These are phyloP conservation scores for Entomobrya proxima DNA, from an alignment of 2,888 invertebrate genomes.

Conservation along the genomic window DNA sequence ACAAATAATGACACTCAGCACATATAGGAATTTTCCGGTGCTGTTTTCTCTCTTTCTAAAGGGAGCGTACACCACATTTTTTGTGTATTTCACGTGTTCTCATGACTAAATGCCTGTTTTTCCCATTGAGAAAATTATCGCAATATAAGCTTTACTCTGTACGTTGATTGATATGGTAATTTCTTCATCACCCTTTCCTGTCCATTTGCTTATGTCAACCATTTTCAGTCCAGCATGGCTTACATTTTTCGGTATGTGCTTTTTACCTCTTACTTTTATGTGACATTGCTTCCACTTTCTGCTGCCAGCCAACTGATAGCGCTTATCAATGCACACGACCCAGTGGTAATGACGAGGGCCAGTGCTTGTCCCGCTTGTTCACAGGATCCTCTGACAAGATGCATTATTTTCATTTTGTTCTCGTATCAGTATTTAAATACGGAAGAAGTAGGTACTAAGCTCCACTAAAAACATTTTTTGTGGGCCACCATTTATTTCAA, in stretches of 20 bases:
- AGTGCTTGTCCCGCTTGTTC: slow-evolving; percentile 24
- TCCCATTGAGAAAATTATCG: slow-evolving; percentile 47
- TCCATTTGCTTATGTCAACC: slow-evolving; percentile 21
- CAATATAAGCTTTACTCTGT: slow-evolving; percentile 64
- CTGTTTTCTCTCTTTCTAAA: not conserved
- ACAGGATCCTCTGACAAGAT: slow-evolving; percentile 43
- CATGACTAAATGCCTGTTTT: slow-evolving; percentile 18
- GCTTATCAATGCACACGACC: slow-evolving; percentile 53
- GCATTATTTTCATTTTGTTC: slow-evolving; percentile 9
- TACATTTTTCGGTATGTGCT: too few species aligned
- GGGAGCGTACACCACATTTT: not conserved
- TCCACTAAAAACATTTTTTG: too few species aligned
- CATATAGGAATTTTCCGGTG: too few species aligned
- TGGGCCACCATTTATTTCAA: not conserved
- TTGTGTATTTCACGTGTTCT: not conserved
- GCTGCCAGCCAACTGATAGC: slow-evolving; percentile 47
- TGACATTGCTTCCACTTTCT: slow-evolving; percentile 21
- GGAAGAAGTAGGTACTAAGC: not conserved
- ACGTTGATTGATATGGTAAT: slow-evolving; percentile 66
- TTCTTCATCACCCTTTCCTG: slow-evolving; percentile 51
- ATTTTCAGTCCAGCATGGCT: not conserved
- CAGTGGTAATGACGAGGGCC: slow-evolving; percentile 2
- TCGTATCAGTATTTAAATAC: not conserved
- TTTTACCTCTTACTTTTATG: not conserved
- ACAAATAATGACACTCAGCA: too few species aligned